Evolutionary conservation across 2,113 vertebrate genomes (phyloP), one percentile per base, ranked within the genome.

Genomic region (Psittacara wagleri): DNA sequence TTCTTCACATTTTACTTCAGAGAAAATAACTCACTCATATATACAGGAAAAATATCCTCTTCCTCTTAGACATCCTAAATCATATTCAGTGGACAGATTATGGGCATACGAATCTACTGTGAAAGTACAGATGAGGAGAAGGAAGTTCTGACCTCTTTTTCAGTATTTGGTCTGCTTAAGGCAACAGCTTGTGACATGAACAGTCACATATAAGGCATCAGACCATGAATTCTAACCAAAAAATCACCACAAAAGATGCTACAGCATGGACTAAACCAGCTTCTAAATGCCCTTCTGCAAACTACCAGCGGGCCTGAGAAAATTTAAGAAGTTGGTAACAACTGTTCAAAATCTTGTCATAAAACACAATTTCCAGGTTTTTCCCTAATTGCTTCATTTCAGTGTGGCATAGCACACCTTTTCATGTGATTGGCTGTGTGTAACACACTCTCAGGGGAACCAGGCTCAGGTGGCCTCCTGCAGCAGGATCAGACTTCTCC

Each of bases 51-150:
- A 93, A 94, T 84, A 95, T 81, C 13, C 44, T 75, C 81, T 86
- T 93, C 86, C 83, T 86, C 59, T 90, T 89, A 90, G 83, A 82
- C 88, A 91, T 73, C 61, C 49, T 94, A 93, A 92, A 95, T 96
- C 77, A 86, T 17, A 48, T 92, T 48, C 92, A 88, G 35, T 61
- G 18, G 92, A 92, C 83, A 86, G 66, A 33, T 82, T 92, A 66
- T 62, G 80, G 77, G 88, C 83, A 57, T 37, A 59, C 3, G 6
- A 59, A 88, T 44, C 39, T 73, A 33, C 62, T 79, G 52, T 62
- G 74, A 92, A 82, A 41, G 48, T 37, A 81, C 19, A 91, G 59
- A 76, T 70, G 35, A 83, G 17, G 7, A 93, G 39, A 62, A 95
- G 39, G 31, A 81, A 86, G 84, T 5, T 54, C 66, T 78, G 48